A percentile compares a stretch with the other conserved stretches of the same genome.
These are phyloP conservation scores for Thysanoteuthis rhombus DNA, from an alignment of 2,888 invertebrate genomes.

Conservation along the genomic window DNA sequence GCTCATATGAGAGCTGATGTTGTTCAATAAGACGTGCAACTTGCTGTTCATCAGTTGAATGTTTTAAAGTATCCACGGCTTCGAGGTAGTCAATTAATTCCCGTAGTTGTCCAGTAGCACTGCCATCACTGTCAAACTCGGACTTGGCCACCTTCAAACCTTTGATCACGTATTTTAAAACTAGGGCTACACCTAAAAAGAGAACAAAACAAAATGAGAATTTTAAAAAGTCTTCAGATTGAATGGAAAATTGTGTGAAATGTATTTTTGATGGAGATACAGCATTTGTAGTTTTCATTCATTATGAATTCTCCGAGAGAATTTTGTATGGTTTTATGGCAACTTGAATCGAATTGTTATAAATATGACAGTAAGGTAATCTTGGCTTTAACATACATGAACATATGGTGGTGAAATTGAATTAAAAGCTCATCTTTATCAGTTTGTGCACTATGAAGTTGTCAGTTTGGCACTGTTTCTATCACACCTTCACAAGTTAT, in stretches of 20 bases:
- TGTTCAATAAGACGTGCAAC: constrained; percentile 60
- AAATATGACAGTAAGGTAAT: too few relatives aligned
- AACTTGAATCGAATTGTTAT: too few relatives aligned
- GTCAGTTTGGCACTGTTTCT: too few relatives aligned
- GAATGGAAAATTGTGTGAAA: neutral
- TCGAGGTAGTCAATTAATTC: constrained; percentile 57
- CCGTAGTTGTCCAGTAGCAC: constrained; percentile 42
- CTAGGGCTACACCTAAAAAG: constrained; percentile 54
- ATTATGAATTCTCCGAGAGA: too few relatives aligned
- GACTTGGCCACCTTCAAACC: constrained; percentile 59
- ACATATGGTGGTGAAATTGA: too few relatives aligned
- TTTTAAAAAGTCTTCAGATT: neutral
- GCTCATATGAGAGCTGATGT: constrained; percentile 74
- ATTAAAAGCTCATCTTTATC: too few relatives aligned
- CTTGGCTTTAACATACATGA: too few relatives aligned
- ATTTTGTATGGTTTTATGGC: too few relatives aligned
- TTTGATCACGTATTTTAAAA: constrained; percentile 57
- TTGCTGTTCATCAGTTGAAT: constrained; percentile 52
- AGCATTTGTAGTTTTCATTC: too few relatives aligned
- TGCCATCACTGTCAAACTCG: constrained; percentile 43
- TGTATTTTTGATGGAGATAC: neutral
- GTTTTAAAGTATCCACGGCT: constrained; percentile 58
- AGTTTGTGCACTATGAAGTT: too few relatives aligned
- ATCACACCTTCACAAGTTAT: too few relatives aligned
- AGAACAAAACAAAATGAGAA: neutral